These are phyloP conservation scores for Platysteira castanea DNA, from an alignment of 2,113 vertebrate species.

Conservation along the genomic window DNA sequence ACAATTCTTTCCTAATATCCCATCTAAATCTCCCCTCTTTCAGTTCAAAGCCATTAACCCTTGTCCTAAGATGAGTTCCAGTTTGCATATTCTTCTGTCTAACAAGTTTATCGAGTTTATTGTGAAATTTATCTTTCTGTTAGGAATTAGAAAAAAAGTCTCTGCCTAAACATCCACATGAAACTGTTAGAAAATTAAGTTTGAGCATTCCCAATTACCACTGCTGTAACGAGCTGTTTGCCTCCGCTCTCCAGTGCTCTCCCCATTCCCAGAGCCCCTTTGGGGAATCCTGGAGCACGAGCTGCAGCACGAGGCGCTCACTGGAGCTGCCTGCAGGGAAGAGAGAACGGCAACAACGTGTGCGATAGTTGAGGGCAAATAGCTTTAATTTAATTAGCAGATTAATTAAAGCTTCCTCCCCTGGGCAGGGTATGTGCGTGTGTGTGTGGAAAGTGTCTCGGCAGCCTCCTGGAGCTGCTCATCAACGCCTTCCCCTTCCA, in stretches of 20 bases:
- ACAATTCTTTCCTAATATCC: not conserved
- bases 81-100: not conserved
- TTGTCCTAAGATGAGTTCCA: not conserved
- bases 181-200: not conserved
- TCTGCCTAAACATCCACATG: rapidly evolving
- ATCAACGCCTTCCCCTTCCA: not conserved
- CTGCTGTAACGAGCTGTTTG: not conserved
- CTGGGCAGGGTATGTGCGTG: not conserved
- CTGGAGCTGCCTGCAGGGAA: not conserved
- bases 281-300: not conserved
- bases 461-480: not conserved
- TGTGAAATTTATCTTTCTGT: not conserved
- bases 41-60: not conserved
- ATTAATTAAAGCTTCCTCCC: conserved; percentile 65
- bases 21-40: not conserved
- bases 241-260: not conserved
- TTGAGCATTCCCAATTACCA: not conserved
- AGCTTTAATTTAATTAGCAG: conserved; percentile 64
- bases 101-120: not conserved
- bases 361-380: conserved; percentile 21
- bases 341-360: not conserved
- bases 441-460: not conserved
- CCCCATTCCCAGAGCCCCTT: not conserved
- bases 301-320: not conserved
- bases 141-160: not conserved